Evolutionary conservation across 2,888 invertebrate species (phyloP).

Genomic region (Pterobdella sp.): DNA sequence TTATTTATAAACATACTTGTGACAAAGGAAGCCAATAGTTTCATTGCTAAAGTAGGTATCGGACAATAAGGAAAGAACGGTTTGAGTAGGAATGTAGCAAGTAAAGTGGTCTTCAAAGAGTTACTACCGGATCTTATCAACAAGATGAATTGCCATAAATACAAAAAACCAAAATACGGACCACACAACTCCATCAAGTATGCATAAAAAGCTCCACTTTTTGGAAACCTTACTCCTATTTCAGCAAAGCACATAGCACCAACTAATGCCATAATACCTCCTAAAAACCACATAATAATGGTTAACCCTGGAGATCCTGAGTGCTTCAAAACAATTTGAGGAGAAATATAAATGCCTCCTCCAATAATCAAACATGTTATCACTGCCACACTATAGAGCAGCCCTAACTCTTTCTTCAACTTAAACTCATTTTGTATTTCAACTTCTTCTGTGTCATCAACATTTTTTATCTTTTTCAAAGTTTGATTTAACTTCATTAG

Average conservation of each 20-base stretch:
- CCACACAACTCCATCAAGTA: slow-evolving; percentile 48
- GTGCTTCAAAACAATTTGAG: slow-evolving; percentile 29
- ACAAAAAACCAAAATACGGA: slow-evolving; percentile 46
- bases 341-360: slow-evolving; percentile 33
- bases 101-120: slow-evolving; percentile 46
- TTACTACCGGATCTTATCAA: slow-evolving; percentile 45
- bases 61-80: slow-evolving; percentile 45
- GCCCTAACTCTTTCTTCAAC: slow-evolving; percentile 29
- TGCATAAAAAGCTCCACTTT: slow-evolving; percentile 56
- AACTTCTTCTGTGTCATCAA: too few relatives aligned
- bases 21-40: slow-evolving; percentile 41
- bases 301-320: slow-evolving; percentile 67
- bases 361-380: slow-evolving; percentile 33
- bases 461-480: too few relatives aligned
- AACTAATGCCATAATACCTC: slow-evolving; percentile 66
- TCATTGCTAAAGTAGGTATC: slow-evolving; percentile 39
- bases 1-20: slow-evolving; percentile 41
- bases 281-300: slow-evolving; percentile 77
- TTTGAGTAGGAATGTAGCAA: slow-evolving; percentile 47
- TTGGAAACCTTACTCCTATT: slow-evolving; percentile 72
- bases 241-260: slow-evolving; percentile 85
- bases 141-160: slow-evolving; percentile 47
- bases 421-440: slow-evolving; percentile 15
- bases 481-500: too few relatives aligned
- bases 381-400: slow-evolving; percentile 32